Evolutionary conservation across 1,140 invertebrate genomes (phyloP), one percentile per base, ranked within the genome.

Genomic region (Lasioglossum baleicum): DNA sequence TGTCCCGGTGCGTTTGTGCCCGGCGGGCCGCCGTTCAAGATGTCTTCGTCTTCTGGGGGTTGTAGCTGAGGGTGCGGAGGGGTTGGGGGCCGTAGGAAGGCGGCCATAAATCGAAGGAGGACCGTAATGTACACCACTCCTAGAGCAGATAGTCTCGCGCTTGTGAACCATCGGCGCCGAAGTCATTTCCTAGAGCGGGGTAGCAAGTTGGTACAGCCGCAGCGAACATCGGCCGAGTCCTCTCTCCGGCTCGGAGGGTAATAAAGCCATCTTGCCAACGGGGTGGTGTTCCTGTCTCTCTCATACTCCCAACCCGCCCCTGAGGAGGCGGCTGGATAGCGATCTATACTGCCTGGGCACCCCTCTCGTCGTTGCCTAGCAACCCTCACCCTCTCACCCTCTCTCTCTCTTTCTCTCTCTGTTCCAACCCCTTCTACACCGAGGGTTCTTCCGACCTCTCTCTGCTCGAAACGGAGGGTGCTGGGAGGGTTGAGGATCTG

Each of bases 191-290:
- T 90, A 86, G 82, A 89, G 87, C 82, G 80, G 51, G 81, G 85
- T 83, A 86, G 81, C 89, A 87, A 91, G 88, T 90, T 90, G 88
- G 85, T 88, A 84, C 87, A 89, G 89, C 15, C 88, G 44, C 44
- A 48, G 44, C 44, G 44, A 87, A 90, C 89, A 89, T 88, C 88
- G 86, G 87, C 87, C 80, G 13, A 87, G 85, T 90, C 88, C 89
- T 90, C 90, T 87, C 70, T 20, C 85, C 85, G 83, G 87, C 69
- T 13, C 85, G 86, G 83, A 90, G 90, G 89, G 90, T 91, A 91
- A 90, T 90, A 90, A 91, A 91, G 90, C 90, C 90, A 91, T 91
- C 90, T 91, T 91, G 90, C 88, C 75, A 87, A 89, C 87, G 84
- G 83, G 13, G 13, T 13, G 44, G 83, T 83, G 51, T 53, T 13